Base-by-base conservation (phyloP, 2,888 invertebrate species). In the Chloroclysta siterata region DNA sequence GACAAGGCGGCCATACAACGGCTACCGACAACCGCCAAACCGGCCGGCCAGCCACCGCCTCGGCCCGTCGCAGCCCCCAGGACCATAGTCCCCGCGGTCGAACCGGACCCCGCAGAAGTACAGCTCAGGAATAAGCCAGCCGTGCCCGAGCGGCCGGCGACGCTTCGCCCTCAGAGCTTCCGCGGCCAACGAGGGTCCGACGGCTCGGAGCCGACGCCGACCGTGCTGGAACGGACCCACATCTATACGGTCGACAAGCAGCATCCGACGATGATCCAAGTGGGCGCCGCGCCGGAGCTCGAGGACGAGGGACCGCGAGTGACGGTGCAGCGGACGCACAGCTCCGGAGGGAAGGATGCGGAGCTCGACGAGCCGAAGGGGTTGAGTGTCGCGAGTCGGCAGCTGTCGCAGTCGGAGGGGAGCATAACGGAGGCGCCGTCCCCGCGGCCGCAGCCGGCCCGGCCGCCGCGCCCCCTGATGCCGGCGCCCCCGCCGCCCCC, bases 101-200 rank as follows among this genome's bases (percentile, higher is more conserved):
- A 80, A 14, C 80, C 79, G 14, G 82, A 81, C 28, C 85, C 85
- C 29, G 85, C 76, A 39, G 86, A 84, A 51, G 94, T 95, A 50
- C 93, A 93, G 78, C 81, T 95, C 70, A 93, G 95, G 29, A 90
- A 94, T 80, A 97, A 97, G 85, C 97, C 97, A 6, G 96, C 96
- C 55, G 95, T 97, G 71, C 97, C 97, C 54, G 97, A 97, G 83
- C 94, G 97, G 60, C 97, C 97, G 53, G 95, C 95, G 46, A 94
- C 95, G 51, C 89, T 96, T 63, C 93, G 94, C 17, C 94, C 94
- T 72, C 94, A 94, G 60, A 93, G 90, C 81, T 94, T 93, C 81
- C 87, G 93, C 65, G 90, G 83, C 60, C 82, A n/a, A n/a, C n/a
- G 91, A 56, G 84, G 82, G 69, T 61, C 69, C 15, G 77, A 76